Percentiles rank a stretch among this genome's conserved stretches.
These are phyloP conservation scores for Melinopterus prodromus DNA, from an alignment of 2,888 invertebrate genomes.

Conservation along the genomic window DNA sequence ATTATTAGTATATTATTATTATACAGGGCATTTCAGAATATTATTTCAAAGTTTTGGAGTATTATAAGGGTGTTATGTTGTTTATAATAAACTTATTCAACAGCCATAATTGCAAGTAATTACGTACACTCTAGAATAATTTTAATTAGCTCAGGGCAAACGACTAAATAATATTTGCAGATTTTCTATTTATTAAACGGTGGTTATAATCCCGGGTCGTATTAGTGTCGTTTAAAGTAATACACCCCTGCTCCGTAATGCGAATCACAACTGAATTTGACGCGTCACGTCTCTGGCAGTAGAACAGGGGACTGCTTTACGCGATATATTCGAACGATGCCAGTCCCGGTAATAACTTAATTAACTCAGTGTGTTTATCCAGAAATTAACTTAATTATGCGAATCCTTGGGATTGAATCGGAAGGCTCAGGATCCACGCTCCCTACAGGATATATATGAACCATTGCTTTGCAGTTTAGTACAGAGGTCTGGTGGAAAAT, in stretches of 20 bases:
- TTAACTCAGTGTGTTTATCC: constrained; percentile 4
- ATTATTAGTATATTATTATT: too few species aligned
- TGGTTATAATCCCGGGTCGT: not conserved
- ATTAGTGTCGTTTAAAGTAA: not conserved
- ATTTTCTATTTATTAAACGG: not conserved
- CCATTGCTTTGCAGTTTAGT: too few species aligned
- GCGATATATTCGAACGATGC: not conserved
- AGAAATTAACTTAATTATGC: not conserved
- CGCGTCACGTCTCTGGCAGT: not conserved
- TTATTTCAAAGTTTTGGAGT: too few species aligned
- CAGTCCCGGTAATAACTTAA: not conserved
- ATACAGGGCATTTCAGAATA: too few species aligned
- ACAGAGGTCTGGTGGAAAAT: too few species aligned
- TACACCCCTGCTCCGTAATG: not conserved
- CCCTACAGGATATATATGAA: not conserved
- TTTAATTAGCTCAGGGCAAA: too few species aligned
- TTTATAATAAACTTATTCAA: too few species aligned
- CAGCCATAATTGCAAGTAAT: too few species aligned
- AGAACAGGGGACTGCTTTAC: not conserved
- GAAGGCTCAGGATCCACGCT: not conserved
- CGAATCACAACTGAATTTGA: not conserved
- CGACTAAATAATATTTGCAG: not conserved
- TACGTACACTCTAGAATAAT: too few species aligned
- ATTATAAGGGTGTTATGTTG: too few species aligned
- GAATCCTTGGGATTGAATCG: not conserved